Base-by-base conservation (phyloP, 2,888 invertebrate species). In the Macrosoma leucophasiata region DNA sequence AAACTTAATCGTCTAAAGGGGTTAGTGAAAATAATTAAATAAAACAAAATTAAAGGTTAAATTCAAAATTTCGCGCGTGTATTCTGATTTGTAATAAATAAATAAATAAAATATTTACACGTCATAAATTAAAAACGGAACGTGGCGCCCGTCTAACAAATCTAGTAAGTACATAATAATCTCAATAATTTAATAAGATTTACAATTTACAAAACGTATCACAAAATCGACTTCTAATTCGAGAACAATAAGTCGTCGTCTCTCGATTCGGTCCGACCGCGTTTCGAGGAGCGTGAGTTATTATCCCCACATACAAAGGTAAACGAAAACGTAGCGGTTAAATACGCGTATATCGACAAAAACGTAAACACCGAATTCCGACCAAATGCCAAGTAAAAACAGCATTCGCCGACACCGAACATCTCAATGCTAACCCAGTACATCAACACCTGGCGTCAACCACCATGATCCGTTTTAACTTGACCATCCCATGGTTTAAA, bases 191-290 rank as follows among this genome's bases (percentile, higher is more conserved):
- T n/a, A n/a, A n/a, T n/a, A n/a, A n/a, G 15, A 3, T 33, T 28
- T 24, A 34, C 28, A 29, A 39, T 15, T 14, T 25, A 32, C 21
- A 27, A 18, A 21, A 17, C 9, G 13, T 36, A 28, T 21, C 17
- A 33, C 34, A 18, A 13, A 28, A 34, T 34, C 34, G 34, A 34
- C 29, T 23, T 18, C 33, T 22, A 29, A 21, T n/a, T 51, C 43
- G 62, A 67, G 73, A 69, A 75, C 63, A 82, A 82, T 82, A 82
- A 79, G 78, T 81, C 79, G 64, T 73, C 37, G 44, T 49, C 76
- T 72, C 75, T 67, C n/a, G n/a, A n/a, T n/a, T n/a, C n/a, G n/a
- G n/a, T n/a, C 71, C 70, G 53, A 43, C 55, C 50, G 50, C 41
- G 36, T 46, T 43, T 41, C 60, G 64, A 59, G 61, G 71, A 73